A percentile compares a stretch with the other conserved stretches of the same genome.
These are phyloP conservation scores for Keiferia lycopersicella DNA, from an alignment of 2,888 invertebrate genomes.

Conservation along the genomic window DNA sequence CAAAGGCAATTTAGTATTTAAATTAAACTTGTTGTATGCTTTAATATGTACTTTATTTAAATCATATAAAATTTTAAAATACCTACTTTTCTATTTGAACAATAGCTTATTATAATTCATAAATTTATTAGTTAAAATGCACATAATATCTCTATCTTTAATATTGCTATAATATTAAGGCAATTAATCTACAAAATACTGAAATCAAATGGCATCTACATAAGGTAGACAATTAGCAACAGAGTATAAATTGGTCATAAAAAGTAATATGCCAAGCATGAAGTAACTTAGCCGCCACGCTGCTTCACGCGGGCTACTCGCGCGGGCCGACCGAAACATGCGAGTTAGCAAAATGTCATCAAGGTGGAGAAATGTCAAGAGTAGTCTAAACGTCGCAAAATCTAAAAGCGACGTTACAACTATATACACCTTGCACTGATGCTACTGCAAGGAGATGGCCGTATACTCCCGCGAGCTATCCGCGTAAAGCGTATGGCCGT, in stretches of 20 bases:
- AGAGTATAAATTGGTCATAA: slow-evolving; percentile 16
- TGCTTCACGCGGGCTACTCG: too few species aligned
- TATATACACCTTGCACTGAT: too few species aligned
- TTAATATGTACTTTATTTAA: slow-evolving; percentile 37
- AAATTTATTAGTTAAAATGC: slow-evolving; percentile 14
- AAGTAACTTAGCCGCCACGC: background rate
- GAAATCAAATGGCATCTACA: slow-evolving; percentile 23
- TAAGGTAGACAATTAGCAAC: background rate
- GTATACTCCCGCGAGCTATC: too few species aligned
- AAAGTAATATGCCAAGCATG: background rate
- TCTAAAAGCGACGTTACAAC: too few species aligned
- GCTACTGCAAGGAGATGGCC: too few species aligned
- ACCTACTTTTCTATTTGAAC: slow-evolving; percentile 25
- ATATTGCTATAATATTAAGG: slow-evolving; percentile 26
- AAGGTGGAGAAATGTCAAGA: too few species aligned
- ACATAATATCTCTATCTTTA: slow-evolving; percentile 8
- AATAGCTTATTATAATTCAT: slow-evolving; percentile 7
- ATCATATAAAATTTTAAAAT: slow-evolving; percentile 35
- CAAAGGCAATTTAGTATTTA: slow-evolving; percentile 19
- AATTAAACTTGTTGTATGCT: slow-evolving; percentile 32
- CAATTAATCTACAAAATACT: slow-evolving; percentile 24
- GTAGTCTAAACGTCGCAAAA: too few species aligned
- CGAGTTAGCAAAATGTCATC: too few species aligned
- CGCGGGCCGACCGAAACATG: too few species aligned
- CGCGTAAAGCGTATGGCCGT: too few species aligned